phyloP scores from a whole-genome alignment of 2,113 vertebrate species.

The Engraulis encrasicolus region DNA sequence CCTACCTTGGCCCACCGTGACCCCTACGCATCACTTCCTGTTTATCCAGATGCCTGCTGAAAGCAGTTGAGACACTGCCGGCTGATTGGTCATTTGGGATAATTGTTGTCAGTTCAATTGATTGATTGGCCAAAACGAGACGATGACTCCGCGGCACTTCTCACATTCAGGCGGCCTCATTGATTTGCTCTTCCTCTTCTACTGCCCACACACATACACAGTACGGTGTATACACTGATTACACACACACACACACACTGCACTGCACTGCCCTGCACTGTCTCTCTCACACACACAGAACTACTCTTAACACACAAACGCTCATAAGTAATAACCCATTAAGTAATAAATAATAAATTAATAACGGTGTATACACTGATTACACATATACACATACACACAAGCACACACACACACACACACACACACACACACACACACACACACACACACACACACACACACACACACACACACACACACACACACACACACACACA shows the following conservation, averaged over 20 bases:
- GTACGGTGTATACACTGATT: no score
- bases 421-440: background rate
- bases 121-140: slow-evolving; percentile 16
- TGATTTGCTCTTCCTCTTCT: background rate
- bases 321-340: background rate
- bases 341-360: no score
- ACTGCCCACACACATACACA: no score
- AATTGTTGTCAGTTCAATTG: slow-evolving; percentile 7
- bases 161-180: slow-evolving; percentile 13
- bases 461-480: background rate
- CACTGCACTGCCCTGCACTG: no score
- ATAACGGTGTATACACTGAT: no score
- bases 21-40: background rate
- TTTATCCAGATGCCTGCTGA: background rate
- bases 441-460: background rate
- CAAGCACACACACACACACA: background rate
- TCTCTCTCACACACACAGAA: background rate
- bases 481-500: background rate
- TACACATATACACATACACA: background rate
- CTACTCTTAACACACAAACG: background rate
- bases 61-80: background rate
- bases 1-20: background rate
- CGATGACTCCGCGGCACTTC: background rate
- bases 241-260: no score
- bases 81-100: background rate